Evolutionary conservation across 2,113 vertebrate genomes (phyloP).

Genomic region (Bujurquina vittata): DNA sequence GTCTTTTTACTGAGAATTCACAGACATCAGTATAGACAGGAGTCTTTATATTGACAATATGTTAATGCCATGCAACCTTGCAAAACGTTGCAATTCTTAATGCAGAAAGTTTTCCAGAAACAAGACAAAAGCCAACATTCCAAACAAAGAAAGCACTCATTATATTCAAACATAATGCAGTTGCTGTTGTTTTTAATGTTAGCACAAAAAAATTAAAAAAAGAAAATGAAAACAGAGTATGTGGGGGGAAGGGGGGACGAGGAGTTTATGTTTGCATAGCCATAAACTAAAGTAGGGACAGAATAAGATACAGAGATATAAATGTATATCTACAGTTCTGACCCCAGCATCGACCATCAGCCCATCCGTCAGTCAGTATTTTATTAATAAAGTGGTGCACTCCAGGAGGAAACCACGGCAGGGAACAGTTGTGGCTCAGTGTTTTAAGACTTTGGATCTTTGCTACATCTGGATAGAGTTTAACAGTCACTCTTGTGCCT

Average conservation of each 20-base stretch:
- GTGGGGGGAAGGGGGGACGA: conserved; percentile 12
- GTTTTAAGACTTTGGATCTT: conserved; percentile 76
- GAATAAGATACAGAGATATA: conserved; percentile 37
- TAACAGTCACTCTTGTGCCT: conserved; percentile 76
- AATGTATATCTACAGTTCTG: conserved; percentile 63
- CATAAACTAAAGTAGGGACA: conserved; percentile 72
- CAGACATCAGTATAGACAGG: conserved; percentile 63
- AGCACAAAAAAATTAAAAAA: conserved; percentile 47
- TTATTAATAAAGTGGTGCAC: conserved; percentile 29
- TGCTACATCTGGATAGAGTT: conserved; percentile 76
- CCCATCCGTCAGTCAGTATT: conserved; percentile 44
- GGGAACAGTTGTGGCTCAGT: conserved; percentile 71
- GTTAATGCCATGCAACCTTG: conserved; percentile 66
- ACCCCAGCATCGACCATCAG: conserved; percentile 49
- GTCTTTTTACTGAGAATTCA: conserved; percentile 54
- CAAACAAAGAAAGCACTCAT: conserved; percentile 62
- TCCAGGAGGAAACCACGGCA: conserved; percentile 43
- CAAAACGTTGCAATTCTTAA: conserved; percentile 57
- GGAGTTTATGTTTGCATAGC: conserved; percentile 80
- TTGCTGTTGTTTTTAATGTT: conserved; percentile 61
- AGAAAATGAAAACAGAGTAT: conserved; percentile 42
- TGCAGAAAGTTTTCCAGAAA: conserved; percentile 47
- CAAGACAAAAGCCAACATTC: conserved; percentile 60
- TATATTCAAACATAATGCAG: conserved; percentile 65
- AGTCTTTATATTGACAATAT: conserved; percentile 61